phyloP scores from a whole-genome alignment of 2,797 vertebrate species.

The Acrocephalus scirpaceus region DNA sequence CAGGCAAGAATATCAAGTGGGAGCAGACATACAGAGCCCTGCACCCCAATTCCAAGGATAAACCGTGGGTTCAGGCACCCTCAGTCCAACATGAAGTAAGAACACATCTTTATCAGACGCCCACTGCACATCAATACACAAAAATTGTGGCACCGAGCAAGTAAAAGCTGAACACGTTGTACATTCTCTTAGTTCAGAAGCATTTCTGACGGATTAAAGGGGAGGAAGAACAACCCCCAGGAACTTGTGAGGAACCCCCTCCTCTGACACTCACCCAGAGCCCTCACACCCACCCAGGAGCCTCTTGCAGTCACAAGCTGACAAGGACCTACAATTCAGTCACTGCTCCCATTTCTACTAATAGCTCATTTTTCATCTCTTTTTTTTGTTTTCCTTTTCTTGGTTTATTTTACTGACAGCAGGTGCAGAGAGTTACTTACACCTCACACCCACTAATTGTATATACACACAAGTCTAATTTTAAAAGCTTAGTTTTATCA shows the following conservation, averaged over 20 bases:
- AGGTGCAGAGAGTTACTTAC: not conserved
- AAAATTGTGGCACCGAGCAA: fast-evolving
- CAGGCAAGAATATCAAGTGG: not conserved
- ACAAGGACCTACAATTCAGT: not conserved
- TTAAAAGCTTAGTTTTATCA: slow-evolving; percentile 47
- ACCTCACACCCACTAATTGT: not conserved
- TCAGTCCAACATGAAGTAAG: not conserved
- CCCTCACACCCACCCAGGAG: not conserved
- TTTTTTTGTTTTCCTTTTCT: not conserved
- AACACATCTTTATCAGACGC: not conserved
- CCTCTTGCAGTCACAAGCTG: not conserved
- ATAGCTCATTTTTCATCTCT: not conserved
- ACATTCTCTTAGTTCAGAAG: not conserved
- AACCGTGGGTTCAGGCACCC: not conserved
- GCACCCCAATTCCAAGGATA: not conserved
- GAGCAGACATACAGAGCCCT: not conserved
- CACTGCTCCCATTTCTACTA: not conserved
- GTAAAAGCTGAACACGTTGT: fast-evolving
- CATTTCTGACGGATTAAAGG: not conserved
- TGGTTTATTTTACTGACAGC: not conserved
- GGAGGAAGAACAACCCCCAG: not conserved
- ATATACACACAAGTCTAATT: not conserved
- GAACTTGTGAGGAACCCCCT: not conserved
- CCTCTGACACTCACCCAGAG: not conserved
- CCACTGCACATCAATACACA: not conserved